These are phyloP conservation scores for Smittia sp. DNA, from an alignment of 2,888 invertebrate genomes.

Conservation along the genomic window DNA sequence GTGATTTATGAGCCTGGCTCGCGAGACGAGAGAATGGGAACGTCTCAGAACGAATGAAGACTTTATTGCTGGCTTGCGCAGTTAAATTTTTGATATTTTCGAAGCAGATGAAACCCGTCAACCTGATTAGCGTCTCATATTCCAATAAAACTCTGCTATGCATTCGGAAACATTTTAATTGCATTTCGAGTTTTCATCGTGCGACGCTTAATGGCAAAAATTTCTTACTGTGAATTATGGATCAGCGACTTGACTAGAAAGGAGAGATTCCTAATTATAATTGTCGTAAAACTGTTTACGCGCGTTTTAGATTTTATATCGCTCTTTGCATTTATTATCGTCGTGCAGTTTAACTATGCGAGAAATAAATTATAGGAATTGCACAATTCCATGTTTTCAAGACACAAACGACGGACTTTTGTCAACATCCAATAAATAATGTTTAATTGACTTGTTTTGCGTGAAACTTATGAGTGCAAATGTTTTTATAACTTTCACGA, in stretches of 20 bases:
- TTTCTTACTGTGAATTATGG: conserved; percentile 17
- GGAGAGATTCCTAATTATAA: conserved; percentile 30
- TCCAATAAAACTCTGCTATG: conserved; percentile 10
- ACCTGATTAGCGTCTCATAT: conserved; percentile 18
- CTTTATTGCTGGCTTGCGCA: not conserved
- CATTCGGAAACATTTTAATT: conserved; percentile 36
- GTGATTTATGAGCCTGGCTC: conserved; percentile 19
- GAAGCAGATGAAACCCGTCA: conserved; percentile 7
- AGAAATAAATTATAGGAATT: conserved; percentile 8
- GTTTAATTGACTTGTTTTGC: conserved; percentile 3
- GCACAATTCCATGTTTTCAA: not conserved
- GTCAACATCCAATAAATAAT: conserved; percentile 10
- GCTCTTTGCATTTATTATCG: not conserved
- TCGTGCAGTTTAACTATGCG: not conserved
- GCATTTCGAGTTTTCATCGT: conserved; percentile 21
- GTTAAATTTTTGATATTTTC: conserved; percentile 14
- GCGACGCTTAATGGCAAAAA: not conserved
- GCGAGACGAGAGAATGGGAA: not conserved
- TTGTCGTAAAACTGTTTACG: conserved; percentile 34
- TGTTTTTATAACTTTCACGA: too few species aligned
- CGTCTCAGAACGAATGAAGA: not conserved
- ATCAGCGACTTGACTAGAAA: not conserved
- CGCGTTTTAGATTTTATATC: conserved; percentile 11
- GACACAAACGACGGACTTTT: not conserved
- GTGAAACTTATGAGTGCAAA: not conserved